Percentiles rank a stretch among this genome's conserved stretches.
Evolutionary conservation across 2,888 invertebrate species (phyloP).

Genomic region (Cheilosia vernalis): DNA sequence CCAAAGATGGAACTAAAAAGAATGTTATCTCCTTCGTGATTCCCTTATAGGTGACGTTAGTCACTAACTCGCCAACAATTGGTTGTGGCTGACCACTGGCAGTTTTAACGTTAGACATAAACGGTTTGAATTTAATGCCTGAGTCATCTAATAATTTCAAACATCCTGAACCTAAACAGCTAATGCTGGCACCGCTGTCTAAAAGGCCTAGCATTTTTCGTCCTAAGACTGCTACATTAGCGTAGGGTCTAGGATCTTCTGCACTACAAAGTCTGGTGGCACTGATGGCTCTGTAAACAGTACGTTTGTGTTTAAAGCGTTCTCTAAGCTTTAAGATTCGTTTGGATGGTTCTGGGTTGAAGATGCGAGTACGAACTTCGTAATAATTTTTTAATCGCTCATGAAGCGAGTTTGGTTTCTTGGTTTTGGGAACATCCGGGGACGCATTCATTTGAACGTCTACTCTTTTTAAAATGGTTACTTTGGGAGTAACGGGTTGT

Average conservation of each 20-base stretch:
- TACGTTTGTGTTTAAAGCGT: background rate
- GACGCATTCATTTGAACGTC: background rate
- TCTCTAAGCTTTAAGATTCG: background rate
- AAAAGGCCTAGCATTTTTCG: slow-evolving; percentile 13
- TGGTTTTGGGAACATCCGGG: no score
- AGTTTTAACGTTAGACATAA: slow-evolving; percentile 10
- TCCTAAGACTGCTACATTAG: slow-evolving; percentile 1
- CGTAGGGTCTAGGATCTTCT: slow-evolving; percentile 24
- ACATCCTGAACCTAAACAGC: slow-evolving; percentile 13
- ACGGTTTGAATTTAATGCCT: background rate
- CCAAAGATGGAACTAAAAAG: background rate
- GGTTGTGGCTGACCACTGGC: slow-evolving; percentile 29
- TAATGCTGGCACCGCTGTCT: slow-evolving; percentile 2
- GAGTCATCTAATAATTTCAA: background rate
- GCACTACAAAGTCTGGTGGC: background rate
- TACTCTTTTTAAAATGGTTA: no score
- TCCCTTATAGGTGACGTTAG: background rate
- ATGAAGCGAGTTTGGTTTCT: background rate
- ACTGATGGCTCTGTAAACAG: slow-evolving; percentile 5
- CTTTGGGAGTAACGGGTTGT: no score
- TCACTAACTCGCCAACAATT: slow-evolving; percentile 13
- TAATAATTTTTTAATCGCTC: slow-evolving; percentile 14
- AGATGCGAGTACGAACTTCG: slow-evolving; percentile 3
- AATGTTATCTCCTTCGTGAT: background rate
- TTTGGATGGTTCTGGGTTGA: background rate